Evolutionary conservation across 2,888 invertebrate genomes (phyloP).

Genomic region (Branchinecta sandiegonensis): DNA sequence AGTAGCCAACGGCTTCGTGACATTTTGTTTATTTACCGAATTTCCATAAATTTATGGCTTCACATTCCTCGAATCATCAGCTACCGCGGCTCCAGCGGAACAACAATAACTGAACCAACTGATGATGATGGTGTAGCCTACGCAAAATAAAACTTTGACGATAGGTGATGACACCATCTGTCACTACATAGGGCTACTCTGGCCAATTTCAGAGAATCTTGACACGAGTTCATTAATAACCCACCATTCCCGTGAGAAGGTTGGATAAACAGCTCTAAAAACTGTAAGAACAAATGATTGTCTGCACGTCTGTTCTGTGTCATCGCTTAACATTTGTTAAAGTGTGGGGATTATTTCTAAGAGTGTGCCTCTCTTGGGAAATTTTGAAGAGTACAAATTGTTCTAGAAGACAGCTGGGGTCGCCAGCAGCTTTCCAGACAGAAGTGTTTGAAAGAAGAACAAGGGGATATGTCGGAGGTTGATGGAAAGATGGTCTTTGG

Average conservation of each 20-base stretch:
- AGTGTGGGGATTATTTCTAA: neutral
- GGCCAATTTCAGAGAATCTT: slow-evolving; percentile 12
- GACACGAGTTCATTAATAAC: neutral
- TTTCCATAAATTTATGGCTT: slow-evolving; percentile 15
- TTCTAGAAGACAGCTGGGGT: neutral
- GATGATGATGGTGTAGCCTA: slow-evolving; percentile 1
- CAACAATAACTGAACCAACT: neutral
- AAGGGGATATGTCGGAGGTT: too few relatives aligned
- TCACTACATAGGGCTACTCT: neutral
- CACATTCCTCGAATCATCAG: neutral
- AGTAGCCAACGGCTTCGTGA: neutral
- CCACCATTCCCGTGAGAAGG: neutral
- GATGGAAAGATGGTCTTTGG: too few relatives aligned
- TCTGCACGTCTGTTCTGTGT: slow-evolving; percentile 11
- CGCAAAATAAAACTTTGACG: neutral
- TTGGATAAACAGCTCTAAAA: neutral
- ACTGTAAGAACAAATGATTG: slow-evolving; percentile 10
- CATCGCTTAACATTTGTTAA: slow-evolving; percentile 16
- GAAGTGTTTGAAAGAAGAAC: too few relatives aligned
- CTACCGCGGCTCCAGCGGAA: neutral
- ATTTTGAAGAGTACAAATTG: slow-evolving; percentile 14
- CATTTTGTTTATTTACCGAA: neutral
- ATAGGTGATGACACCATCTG: too few relatives aligned
- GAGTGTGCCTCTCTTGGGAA: neutral
- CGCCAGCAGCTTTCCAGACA: too few relatives aligned